Base-by-base conservation (phyloP, 35 echinoderm and acorn worm species). In the Chiridota heheva region DNA sequence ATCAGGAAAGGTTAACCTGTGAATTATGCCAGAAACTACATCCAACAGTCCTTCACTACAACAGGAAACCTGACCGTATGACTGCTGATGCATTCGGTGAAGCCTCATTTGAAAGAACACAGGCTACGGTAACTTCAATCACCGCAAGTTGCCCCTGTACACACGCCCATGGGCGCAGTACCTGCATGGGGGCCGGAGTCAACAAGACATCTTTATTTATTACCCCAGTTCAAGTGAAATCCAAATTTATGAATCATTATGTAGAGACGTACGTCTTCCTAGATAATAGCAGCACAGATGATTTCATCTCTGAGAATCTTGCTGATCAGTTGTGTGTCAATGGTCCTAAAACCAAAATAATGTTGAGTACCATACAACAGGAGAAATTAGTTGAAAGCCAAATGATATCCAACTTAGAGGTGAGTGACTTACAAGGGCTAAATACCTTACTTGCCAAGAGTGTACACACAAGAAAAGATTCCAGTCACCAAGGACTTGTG, bases 201-300 rank as follows among this genome's bases (percentile, higher is more conserved):
- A 55, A 70, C 44, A 56, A 53, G 40, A 42, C 81, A 17, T 70
- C 25, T 43, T 13, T 84, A 36, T 35, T 34, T 24, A 42, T 71
- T 84, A 42, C 72, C 32, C 64, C 81, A 55, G 81, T 84, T 17
- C 26, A 24, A 45, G 44, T 84, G 43, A 84, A 40, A 42, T 57
- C n/a, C 12, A 72, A 72, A n/a, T 5, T 3, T 5, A 72, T 30
- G 10, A 66, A 66, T 12, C 38, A 71, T 34, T 30, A 44, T 44
- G 78, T 82, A 24, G 58, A 84, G 65, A 84, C 81, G 5, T 84
- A 84, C 37, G 81, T 48, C 35, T 84, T 71, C 46, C 29, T 82
- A 82, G 64, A 84, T 31, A 84, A 40, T 56, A 49, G 81, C 6
- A 84, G 81, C 25, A 37, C 64, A 24, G 48, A 67, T 15, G 60